These are phyloP conservation scores for Archips crataeganus DNA, from an alignment of 2,888 invertebrate genomes.

Conservation along the genomic window DNA sequence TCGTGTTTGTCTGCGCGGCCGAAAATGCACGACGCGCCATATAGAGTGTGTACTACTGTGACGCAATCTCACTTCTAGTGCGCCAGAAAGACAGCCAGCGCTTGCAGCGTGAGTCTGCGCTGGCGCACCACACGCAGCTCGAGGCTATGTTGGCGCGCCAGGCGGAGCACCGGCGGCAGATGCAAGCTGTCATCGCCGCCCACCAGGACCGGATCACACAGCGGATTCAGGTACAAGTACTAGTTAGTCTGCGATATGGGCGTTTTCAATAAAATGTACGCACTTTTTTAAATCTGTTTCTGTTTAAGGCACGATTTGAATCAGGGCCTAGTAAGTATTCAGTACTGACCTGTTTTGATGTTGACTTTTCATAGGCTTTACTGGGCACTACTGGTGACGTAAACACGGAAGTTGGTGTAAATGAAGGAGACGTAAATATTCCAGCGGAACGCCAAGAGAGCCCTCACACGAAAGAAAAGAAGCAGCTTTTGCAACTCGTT, in stretches of 20 bases:
- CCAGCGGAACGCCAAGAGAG: constrained; percentile 57
- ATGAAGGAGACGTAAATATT: constrained; percentile 48
- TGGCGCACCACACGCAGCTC: constrained; percentile 83
- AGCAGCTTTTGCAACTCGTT: constrained; percentile 79
- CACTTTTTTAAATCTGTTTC: too few species aligned
- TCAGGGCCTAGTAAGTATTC: too few species aligned
- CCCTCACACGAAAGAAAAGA: constrained; percentile 69
- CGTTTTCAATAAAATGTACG: too few species aligned
- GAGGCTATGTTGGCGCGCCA: constrained; percentile 83
- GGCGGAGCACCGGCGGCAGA: constrained; percentile 83
- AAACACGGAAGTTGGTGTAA: constrained; percentile 50
- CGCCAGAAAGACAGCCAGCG: constrained; percentile 77
- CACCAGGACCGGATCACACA: constrained; percentile 87
- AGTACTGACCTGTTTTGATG: too few species aligned
- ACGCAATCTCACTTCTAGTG: constrained; percentile 53
- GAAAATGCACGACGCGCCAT: too few species aligned
- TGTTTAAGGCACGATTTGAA: too few species aligned
- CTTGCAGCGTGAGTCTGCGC: constrained; percentile 81
- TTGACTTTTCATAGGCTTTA: constrained; percentile 60
- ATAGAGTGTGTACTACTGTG: too few species aligned
- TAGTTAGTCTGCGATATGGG: too few species aligned
- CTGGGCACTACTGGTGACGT: constrained; percentile 60
- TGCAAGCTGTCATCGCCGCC: constrained; percentile 85
- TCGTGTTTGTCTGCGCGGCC: too few species aligned
- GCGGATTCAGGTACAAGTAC: constrained; percentile 80